Conservation (phyloP, 2,113 vertebrate species). For the Himantopus leucocephalus region DNA sequence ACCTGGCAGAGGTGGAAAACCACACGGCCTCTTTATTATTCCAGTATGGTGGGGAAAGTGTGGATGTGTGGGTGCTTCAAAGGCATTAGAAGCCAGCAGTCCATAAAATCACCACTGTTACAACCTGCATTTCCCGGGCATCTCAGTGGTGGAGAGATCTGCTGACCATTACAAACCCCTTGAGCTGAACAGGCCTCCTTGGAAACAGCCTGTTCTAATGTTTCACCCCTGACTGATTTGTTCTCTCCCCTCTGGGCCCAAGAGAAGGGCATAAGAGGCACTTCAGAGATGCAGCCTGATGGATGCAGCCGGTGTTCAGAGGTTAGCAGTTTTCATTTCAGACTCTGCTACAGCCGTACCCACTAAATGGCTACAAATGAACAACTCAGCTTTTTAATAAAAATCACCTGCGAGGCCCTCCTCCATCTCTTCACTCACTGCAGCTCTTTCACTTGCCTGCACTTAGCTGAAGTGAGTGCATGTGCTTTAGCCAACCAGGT, state of each 20-base stretch:
- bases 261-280: not conserved
- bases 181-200: not conserved
- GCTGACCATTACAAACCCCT: not conserved
- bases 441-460: not conserved
- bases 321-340: not conserved
- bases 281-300: not conserved
- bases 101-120: not conserved
- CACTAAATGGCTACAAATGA: not conserved
- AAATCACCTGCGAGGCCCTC: not conserved
- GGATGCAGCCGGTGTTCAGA: not conserved
- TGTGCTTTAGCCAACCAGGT: not conserved
- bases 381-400: not conserved
- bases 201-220: not conserved
- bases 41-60: not conserved
- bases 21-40: not conserved
- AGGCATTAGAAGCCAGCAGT: not conserved
- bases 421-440: not conserved
- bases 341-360: not conserved
- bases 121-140: not conserved
- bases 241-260: not conserved
- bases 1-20: not conserved
- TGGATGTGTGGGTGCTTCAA: not conserved
- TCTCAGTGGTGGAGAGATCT: not conserved
- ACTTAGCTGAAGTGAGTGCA: not conserved
- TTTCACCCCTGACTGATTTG: not conserved